Conservation (phyloP, 1,140 invertebrate species). For the Musca domestica region DNA sequence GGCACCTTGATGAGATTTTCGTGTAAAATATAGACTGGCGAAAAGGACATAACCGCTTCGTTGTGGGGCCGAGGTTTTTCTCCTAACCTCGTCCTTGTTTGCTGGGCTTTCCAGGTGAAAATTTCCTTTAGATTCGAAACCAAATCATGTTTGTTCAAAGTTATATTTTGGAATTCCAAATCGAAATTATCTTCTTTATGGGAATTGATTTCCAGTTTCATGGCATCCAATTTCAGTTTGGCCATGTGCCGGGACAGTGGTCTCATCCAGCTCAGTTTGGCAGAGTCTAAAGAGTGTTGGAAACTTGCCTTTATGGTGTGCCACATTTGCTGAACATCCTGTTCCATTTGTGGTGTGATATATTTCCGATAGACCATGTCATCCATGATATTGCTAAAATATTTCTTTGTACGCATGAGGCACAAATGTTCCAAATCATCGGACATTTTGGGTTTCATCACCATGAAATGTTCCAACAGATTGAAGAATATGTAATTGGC, state of each 20-base stretch:
- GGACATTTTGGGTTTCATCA: slow-evolving; percentile 22
- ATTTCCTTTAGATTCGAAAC: slow-evolving; percentile 39
- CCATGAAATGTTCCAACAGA: slow-evolving; percentile 36
- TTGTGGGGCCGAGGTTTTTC: slow-evolving; percentile 11
- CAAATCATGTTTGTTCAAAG: slow-evolving; percentile 34
- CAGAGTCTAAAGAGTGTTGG: slow-evolving; percentile 32
- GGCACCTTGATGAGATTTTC: slow-evolving; percentile 42
- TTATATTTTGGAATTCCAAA: slow-evolving; percentile 29
- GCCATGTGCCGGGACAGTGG: slow-evolving; percentile 35
- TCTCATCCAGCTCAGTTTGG: slow-evolving; percentile 42
- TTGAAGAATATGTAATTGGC: slow-evolving; percentile 43
- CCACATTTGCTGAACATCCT: slow-evolving; percentile 38
- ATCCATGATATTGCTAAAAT: slow-evolving; percentile 37
- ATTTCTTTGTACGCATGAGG: slow-evolving; percentile 33
- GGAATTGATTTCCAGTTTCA: slow-evolving; percentile 40
- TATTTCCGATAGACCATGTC: slow-evolving; percentile 37
- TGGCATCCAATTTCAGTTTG: slow-evolving; percentile 38
- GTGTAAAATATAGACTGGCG: slow-evolving; percentile 34
- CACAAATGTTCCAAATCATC: slow-evolving; percentile 29
- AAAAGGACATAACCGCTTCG: slow-evolving; percentile 29
- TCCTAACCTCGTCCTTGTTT: slow-evolving; percentile 7
- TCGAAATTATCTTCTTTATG: slow-evolving; percentile 39
- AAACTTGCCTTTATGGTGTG: slow-evolving; percentile 34
- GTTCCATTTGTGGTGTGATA: slow-evolving; percentile 30
- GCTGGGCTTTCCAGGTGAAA: slow-evolving; percentile 12